Evolutionary conservation across 2,888 invertebrate genomes (phyloP).

Genomic region (Eilema griseolum): DNA sequence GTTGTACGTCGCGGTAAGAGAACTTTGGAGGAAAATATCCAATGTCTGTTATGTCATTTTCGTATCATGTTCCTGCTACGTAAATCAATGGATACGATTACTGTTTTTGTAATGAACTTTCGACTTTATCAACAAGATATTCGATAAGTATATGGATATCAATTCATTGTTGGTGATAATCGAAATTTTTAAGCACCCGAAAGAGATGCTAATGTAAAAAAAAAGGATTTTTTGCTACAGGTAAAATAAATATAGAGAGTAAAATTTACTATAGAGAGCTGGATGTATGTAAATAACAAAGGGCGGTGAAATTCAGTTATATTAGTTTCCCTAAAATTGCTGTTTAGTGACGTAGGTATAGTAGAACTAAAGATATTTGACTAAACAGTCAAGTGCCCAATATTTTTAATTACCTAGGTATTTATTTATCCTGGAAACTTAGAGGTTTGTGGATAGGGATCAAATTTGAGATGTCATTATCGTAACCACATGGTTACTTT

Average conservation of each 20-base stretch:
- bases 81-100: constrained; percentile 32
- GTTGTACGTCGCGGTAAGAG: constrained; percentile 51
- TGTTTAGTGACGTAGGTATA: too few species aligned
- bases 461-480: not conserved
- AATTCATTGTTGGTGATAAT: not conserved
- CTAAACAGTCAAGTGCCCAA: too few species aligned
- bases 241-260: too few species aligned
- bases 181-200: not conserved
- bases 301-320: too few species aligned
- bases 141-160: not conserved
- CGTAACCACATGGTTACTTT: too few species aligned
- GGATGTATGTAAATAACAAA: too few species aligned
- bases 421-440: too few species aligned
- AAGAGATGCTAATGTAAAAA: not conserved
- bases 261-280: too few species aligned
- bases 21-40: constrained; percentile 45
- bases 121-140: not conserved
- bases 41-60: constrained; percentile 31
- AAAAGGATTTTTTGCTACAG: too few species aligned
- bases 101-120: constrained; percentile 10
- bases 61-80: constrained; percentile 39
- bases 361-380: too few species aligned
- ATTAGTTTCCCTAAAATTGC: too few species aligned
- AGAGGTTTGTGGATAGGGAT: not conserved
- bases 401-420: too few species aligned